Base-by-base conservation (phyloP, 2,888 invertebrate species). In the Cheilosia pagana region DNA sequence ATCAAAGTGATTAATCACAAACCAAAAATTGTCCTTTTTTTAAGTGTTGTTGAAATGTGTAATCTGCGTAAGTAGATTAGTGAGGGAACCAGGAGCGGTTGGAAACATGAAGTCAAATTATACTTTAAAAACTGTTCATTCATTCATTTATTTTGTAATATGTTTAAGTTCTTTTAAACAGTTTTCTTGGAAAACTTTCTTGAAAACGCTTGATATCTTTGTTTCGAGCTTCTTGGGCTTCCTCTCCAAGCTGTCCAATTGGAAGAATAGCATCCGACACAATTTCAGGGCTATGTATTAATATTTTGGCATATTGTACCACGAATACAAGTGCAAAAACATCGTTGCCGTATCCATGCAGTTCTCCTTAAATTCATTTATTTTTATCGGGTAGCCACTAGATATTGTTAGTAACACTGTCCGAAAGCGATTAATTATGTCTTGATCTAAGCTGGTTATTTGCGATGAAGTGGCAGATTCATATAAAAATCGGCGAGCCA, bases 401-500 rank as follows among this genome's bases (percentile, higher is more conserved):
- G 50, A 50, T 12, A 50, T 50, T 50, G 50, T 50, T 0, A 50
- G 23, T 12, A 23, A 23, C 23, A 50, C 53, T 53, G 28, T 53
- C 28, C 53, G 28, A 35, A 31, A 28, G 16, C n/a, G 31, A 28
- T 31, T 28, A 31, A 28, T 55, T 16, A 31, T 28, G 25, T 31
- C 31, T 28, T 28, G 7, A 31, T 52, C 23, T n/a, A 23, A 3
- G 25, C 0, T 53, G n/a, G 53, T 53, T 57, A 39, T 57, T 43
- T n/a, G 43, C 19, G 21, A 28, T 45, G 21, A 28, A 28, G n/a
- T 3, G 19, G 10, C 16, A 43, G n/a, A 43, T n/a, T 43, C 43
- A 43, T 43, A 6, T 16, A 48, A 48, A 48, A 19, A 48, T 21
- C 10, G 53, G 28, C 28, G 25, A 25, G n/a, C n/a, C 25, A 52